Conservation (phyloP, 2,797 vertebrate species). For the Nasua narica region DNA sequence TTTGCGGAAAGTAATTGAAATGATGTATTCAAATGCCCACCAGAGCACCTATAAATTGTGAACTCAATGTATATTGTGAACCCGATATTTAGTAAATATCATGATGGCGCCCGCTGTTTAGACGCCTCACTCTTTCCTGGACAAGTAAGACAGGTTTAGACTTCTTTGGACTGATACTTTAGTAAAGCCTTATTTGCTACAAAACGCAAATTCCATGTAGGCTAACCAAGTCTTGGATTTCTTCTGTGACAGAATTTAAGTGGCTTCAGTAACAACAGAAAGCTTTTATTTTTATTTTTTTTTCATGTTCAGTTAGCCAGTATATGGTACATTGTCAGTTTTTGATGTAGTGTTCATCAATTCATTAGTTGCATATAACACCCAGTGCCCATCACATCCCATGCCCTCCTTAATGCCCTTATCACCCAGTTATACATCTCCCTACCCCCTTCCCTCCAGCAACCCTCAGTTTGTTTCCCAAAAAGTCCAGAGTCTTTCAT, state of each 20-base stretch:
- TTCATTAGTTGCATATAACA: too few species aligned
- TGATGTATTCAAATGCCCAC: background rate
- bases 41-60: background rate
- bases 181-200: background rate
- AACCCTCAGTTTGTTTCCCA: too few species aligned
- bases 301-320: too few species aligned
- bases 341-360: rapidly evolving
- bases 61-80: too few species aligned
- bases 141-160: background rate
- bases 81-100: background rate
- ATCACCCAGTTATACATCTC: too few species aligned
- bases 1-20: background rate
- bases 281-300: background rate
- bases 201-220: background rate
- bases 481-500: too few species aligned
- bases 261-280: background rate
- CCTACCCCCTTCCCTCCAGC: too few species aligned
- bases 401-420: too few species aligned
- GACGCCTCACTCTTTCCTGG: background rate
- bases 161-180: background rate
- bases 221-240: background rate
- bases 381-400: too few species aligned
- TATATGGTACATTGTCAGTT: too few species aligned
- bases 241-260: background rate
- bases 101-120: background rate